Conservation (phyloP, 2,888 invertebrate species). For the Sepiola atlantica region DNA sequence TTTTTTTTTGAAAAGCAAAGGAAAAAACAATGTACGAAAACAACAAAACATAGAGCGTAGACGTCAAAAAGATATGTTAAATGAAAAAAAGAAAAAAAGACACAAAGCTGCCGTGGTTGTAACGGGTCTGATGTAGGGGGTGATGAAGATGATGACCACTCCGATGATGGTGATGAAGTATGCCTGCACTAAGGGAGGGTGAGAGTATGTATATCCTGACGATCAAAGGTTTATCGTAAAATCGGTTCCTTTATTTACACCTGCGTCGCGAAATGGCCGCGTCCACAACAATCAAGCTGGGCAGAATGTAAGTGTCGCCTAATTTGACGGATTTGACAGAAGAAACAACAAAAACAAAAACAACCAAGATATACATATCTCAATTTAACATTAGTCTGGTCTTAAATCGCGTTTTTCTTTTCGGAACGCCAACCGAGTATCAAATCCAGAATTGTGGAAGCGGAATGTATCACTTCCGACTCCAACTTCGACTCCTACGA, state of each 20-base stretch:
- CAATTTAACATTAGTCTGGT: too few species aligned
- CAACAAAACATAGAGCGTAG: neutral
- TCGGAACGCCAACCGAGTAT: too few species aligned
- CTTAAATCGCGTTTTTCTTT: too few species aligned
- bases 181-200: neutral
- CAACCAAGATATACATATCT: too few species aligned
- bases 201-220: neutral
- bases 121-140: neutral
- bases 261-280: neutral
- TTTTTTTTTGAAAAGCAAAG: neutral
- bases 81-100: neutral
- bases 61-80: neutral
- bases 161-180: neutral
- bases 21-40: neutral
- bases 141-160: too few species aligned
- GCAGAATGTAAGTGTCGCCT: neutral
- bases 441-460: too few species aligned
- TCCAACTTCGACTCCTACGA: too few species aligned
- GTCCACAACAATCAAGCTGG: neutral
- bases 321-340: neutral
- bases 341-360: neutral
- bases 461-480: too few species aligned
- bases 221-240: neutral
- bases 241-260: neutral
- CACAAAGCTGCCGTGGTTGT: neutral